phyloP scores from a whole-genome alignment of 2,888 invertebrate genomes.

The Hirtodrosophila confusa region DNA sequence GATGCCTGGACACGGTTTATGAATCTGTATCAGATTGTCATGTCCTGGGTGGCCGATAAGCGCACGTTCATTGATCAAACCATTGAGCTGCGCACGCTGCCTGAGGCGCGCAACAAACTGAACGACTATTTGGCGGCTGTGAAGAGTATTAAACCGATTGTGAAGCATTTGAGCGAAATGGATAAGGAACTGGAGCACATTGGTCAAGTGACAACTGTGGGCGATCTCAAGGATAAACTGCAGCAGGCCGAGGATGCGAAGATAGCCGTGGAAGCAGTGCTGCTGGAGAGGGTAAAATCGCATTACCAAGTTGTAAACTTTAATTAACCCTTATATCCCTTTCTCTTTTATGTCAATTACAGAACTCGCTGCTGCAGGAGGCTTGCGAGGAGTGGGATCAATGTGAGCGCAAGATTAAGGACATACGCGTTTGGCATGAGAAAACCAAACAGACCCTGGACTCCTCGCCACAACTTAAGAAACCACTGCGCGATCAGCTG shows the following conservation, averaged over 20 bases:
- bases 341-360: slow-evolving; percentile 23
- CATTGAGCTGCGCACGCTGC: slow-evolving; percentile 90
- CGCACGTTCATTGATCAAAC: slow-evolving; percentile 91
- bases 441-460: slow-evolving; percentile 91
- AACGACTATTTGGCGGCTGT: slow-evolving; percentile 95
- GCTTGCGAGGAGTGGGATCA: slow-evolving; percentile 98
- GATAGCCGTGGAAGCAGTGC: slow-evolving; percentile 92
- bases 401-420: slow-evolving; percentile 96
- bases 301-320: background rate
- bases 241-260: slow-evolving; percentile 94
- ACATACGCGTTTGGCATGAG: slow-evolving; percentile 94
- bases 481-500: slow-evolving; percentile 94
- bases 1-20: slow-evolving; percentile 95
- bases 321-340: background rate
- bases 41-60: slow-evolving; percentile 93
- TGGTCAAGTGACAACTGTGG: slow-evolving; percentile 92
- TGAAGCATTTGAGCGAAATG: slow-evolving; percentile 95
- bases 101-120: slow-evolving; percentile 92
- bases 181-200: slow-evolving; percentile 94
- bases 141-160: slow-evolving; percentile 94
- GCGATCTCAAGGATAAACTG: slow-evolving; percentile 93
- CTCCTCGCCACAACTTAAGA: slow-evolving; percentile 92
- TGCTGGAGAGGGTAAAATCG: slow-evolving; percentile 90
- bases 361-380: slow-evolving; percentile 95
- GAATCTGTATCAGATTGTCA: slow-evolving; percentile 91